Base-by-base conservation (phyloP, 2,113 vertebrate genomes). In the Deroptyus accipitrinus region DNA sequence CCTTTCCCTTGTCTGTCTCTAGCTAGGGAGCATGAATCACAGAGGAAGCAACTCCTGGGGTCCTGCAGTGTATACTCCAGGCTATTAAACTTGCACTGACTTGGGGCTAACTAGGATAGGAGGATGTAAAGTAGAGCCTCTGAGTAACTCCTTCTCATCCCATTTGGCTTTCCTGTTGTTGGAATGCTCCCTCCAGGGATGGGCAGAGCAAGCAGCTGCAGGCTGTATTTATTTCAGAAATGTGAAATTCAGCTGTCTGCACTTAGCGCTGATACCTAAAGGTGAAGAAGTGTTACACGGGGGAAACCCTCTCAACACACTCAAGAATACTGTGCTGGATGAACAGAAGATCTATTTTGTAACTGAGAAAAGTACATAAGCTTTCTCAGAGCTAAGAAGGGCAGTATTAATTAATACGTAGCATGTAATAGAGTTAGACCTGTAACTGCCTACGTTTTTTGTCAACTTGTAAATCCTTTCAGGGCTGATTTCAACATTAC, bases 31-130 rank as follows among this genome's bases (percentile, higher is more conserved):
- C 46, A 49, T 74, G 44, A 80, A 80, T 44, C 46, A 11, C 31
- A 41, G 22, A 66, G 59, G 41, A 74, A 62, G 63, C 10, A 86
- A 27, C 27, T 74, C 54, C 16, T 0, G 0, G 13, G 8, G 5
- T 80, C 59, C 41, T 2, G 4, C 33, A n/a, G 30, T 64, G 84
- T 57, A 11, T 67, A 51, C n/a, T 70, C 44, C 3, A 15, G 48
- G 59, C 28, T 48, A 31, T 52, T 90, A 66, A 74, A 35, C 35
- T 66, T 44, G 19, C 37, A 24, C 15, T 80, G 37, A 23, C 64
- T 11, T 25, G 24, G 37, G n/a, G 46, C 46, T 67, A 1, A 25
- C 46, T 42, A 7, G 19, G 20, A 39, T 68, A 27, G 17, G 37
- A 81, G 64, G n/a, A 22, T 67, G 27, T 51, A 51, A 83, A 35